Evolutionary conservation across 64 coral and sea anemone genomes (phyloP).

Genomic region (Pocillopora verrucosa): DNA sequence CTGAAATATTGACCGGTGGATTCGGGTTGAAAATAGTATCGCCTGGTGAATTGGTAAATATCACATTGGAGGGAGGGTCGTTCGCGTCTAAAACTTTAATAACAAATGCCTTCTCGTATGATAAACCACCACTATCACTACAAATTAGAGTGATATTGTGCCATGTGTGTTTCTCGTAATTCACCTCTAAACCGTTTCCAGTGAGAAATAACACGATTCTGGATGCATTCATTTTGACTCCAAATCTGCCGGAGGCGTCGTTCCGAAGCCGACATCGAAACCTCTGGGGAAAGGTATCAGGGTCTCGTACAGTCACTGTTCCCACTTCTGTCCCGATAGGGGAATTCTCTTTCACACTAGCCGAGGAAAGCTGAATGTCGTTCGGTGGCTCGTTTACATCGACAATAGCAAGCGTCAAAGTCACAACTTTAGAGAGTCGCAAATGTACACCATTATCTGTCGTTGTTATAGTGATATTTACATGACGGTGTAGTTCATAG

Average conservation of each 20-base stretch:
- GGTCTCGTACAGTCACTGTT: constrained; percentile 58
- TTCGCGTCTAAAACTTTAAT: constrained; percentile 73
- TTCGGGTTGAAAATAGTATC: constrained; percentile 65
- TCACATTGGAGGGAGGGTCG: constrained; percentile 56
- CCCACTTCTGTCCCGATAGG: constrained; percentile 53
- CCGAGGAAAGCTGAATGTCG: constrained; percentile 52
- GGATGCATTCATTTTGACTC: constrained; percentile 37
- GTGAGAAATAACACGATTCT: constrained; percentile 39
- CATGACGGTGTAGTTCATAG: constrained; percentile 51
- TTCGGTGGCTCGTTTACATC: constrained; percentile 64
- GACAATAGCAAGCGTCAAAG: constrained; percentile 54
- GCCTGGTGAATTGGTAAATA: constrained; percentile 66
- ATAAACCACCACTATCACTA: constrained; percentile 63
- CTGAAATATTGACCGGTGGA: constrained; percentile 52
- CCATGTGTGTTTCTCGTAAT: constrained; percentile 66
- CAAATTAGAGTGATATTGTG: constrained; percentile 64
- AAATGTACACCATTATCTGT: constrained; percentile 67
- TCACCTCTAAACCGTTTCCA: constrained; percentile 60
- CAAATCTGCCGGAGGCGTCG: constrained; percentile 64
- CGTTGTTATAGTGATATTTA: constrained; percentile 63
- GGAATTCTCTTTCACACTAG: constrained; percentile 64
- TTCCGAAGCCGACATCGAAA: constrained; percentile 55
- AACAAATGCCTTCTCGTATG: constrained; percentile 53
- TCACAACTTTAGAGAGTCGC: constrained; percentile 55
- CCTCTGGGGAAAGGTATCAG: constrained; percentile 47